Evolutionary conservation across 2,888 invertebrate genomes (phyloP), one percentile per base, ranked within the genome.

Genomic region (Ctena decussata): DNA sequence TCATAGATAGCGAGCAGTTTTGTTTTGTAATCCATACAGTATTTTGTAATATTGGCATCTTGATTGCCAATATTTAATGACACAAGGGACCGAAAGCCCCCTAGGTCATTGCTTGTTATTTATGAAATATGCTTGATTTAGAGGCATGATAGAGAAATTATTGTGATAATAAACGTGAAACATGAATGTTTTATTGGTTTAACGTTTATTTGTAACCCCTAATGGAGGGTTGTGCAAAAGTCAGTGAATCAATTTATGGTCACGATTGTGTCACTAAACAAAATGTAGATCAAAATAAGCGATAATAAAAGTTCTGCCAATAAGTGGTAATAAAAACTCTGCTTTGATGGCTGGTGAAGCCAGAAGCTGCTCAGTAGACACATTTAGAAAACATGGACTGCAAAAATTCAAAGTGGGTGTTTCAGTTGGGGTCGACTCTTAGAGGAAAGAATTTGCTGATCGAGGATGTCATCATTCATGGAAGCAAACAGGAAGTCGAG

Each of bases 111-210:
- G 35, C 65, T 65, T 65, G 65, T 65, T 65, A 65, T 65, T 65
- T 65, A 65, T 65, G 65, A 65, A 65, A 65, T 65, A 65, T 65
- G 35, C 30, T 35, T 65, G 65, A 65, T 65, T 65, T 65, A 65
- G 65, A 35, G 35, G 35, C 32, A 35, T 65, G 65, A 65, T 65
- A 65, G 32, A 65, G 65, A 35, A 65, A 65, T 65, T 35, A 65
- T 65, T 32, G 35, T n/a, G 65, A 65, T 65, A 65, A 35, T 65
- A 65, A 65, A 65, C 65, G 32, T 35, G 35, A 32, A 65, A 35
- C 65, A 65, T 65, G 65, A 65, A 65, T 65, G 65, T 65, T 65
- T 65, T 65, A 65, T 65, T 65, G 65, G 65, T 65, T 65, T 65
- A 65, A 24, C 35, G 18, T 8, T 65, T 65, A 65, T 65, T 65